These are phyloP conservation scores for Brienomyrus longianalis DNA, from an alignment of 2,113 vertebrate species.

Conservation along the genomic window DNA sequence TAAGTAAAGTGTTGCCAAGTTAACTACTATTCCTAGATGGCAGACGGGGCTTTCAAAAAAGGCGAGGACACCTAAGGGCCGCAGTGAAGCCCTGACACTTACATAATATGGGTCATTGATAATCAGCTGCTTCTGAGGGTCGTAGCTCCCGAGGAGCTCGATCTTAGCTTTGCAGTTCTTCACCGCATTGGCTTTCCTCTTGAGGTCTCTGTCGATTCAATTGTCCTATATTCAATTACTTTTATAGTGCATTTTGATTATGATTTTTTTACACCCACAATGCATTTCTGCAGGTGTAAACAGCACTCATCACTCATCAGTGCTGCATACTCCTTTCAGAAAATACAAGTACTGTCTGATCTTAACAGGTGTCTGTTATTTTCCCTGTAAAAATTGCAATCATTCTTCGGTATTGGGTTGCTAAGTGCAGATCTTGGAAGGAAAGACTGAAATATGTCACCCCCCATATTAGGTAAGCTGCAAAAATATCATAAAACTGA, in stretches of 20 bases:
- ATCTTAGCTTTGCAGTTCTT: conserved; percentile 70
- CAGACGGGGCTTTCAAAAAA: neutral
- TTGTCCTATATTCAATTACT: neutral
- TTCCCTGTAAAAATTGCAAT: neutral
- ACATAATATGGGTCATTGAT: conserved; percentile 85
- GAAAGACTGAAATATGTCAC: neutral
- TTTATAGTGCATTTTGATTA: neutral
- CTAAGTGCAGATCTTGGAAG: neutral
- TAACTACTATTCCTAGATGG: neutral
- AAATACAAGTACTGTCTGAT: neutral
- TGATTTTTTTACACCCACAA: neutral
- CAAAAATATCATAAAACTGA: neutral
- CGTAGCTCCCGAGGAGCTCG: conserved; percentile 76
- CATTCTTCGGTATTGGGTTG: neutral
- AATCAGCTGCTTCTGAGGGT: conserved; percentile 77
- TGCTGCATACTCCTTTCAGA: neutral
- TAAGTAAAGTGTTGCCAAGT: neutral
- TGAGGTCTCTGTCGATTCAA: conserved; percentile 67
- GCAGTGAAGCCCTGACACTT: conserved; percentile 42
- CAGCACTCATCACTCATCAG: neutral
- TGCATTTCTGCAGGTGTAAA: neutral
- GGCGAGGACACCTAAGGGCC: neutral
- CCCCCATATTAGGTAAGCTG: neutral
- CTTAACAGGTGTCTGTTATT: neutral
- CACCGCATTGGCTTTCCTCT: conserved; percentile 68